Evolutionary conservation across 2,113 vertebrate species (phyloP), one percentile per base, ranked within the genome.

Genomic region (Gavialis gangeticus): DNA sequence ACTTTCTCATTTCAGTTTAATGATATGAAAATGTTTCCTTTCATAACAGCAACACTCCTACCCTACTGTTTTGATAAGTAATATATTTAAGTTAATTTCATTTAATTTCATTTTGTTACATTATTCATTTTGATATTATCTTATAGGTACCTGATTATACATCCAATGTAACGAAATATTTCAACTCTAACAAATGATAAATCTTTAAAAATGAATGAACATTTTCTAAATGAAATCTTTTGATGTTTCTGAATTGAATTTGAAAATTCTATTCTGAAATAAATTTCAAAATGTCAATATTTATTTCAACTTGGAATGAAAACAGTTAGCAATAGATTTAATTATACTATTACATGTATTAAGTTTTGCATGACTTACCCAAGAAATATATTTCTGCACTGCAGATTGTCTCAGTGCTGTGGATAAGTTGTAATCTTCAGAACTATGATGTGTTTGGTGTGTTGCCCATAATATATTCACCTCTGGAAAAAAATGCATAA

Each of bases 371-470:
- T 34, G 59, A 98, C 98, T 98, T 98, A 99, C 99, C 99, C 99
- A 99, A 81, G 99, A 99, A 34, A 98, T 95, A 27, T 99, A 98
- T 93, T 98, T 98, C 97, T 99, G 98, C 19, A 98, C 91, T 69
- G 98, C 5, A 82, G 99, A 99, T 89, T 99, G 99, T 81, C 99
- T 98, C 90, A 99, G 97, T 15, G 99, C 99, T 21, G 99, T 99
- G 94, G 98, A 98, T 84, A 99, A 97, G 96, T 99, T 99, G 97
- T 99, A 99, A 94, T 98, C 98, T 97, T 99, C 99, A 78, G 99
- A 99, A 92, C 99, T 99, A 93, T 99, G 99, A 95, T 99, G 99
- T 71, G 98, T 96, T 97, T 99, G 99, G 97, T 99, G 99, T 6
- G 97, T 98, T n/a, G 99, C 99, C 99, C 99, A 99, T 25, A 99